Evolutionary conservation across 2,888 invertebrate species (phyloP).

Genomic region (Boloria selene): DNA sequence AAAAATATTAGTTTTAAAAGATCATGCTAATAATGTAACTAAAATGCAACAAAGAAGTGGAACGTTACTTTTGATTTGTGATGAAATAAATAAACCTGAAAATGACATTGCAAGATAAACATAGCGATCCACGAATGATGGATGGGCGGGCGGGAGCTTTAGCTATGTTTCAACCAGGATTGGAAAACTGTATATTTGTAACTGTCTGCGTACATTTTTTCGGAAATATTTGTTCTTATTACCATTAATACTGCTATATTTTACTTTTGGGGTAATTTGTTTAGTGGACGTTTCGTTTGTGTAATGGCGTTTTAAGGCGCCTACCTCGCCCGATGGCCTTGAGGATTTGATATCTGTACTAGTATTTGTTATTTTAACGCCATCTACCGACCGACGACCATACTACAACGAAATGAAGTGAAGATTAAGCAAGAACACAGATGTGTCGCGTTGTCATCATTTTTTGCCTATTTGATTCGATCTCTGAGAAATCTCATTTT

Average conservation of each 20-base stretch:
- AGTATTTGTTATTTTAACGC: no score
- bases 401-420: no score
- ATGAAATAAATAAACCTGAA: slow-evolving; percentile 3
- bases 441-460: no score
- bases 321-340: no score
- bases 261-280: background rate
- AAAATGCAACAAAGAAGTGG: background rate
- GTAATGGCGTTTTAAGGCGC: no score
- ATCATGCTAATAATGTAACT: no score
- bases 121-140: slow-evolving; percentile 1
- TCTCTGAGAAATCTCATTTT: no score
- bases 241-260: background rate
- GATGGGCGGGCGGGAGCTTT: background rate
- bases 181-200: slow-evolving; percentile 7
- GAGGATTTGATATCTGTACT: no score
- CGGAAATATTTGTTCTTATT: background rate
- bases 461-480: no score
- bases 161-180: background rate
- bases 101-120: background rate
- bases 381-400: no score
- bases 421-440: no score
- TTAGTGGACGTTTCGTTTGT: background rate
- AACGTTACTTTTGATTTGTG: background rate
- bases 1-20: no score
- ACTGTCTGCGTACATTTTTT: background rate